phyloP scores from a whole-genome alignment of 2,797 vertebrate species.

The Sebastes diaconus region DNA sequence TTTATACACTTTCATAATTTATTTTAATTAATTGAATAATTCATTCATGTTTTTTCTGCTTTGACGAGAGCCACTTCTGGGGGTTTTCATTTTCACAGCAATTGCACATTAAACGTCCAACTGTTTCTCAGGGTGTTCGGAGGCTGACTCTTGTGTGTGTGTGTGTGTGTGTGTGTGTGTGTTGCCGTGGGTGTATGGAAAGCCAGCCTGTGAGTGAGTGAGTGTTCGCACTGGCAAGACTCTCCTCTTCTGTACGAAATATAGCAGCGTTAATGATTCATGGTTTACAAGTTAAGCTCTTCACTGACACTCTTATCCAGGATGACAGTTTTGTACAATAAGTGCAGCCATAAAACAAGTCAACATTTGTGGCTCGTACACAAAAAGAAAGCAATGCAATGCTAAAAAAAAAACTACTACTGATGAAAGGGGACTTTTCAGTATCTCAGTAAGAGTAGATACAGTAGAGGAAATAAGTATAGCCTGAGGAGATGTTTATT shows the following conservation, averaged over 20 bases:
- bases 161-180: neutral
- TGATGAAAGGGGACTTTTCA: neutral
- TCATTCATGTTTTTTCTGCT: too few relatives aligned
- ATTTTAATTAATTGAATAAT: too few relatives aligned
- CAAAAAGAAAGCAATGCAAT: neutral
- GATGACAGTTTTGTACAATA: constrained; percentile 24
- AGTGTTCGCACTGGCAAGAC: constrained; percentile 7
- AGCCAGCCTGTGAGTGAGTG: constrained; percentile 13
- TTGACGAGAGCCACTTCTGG: constrained; percentile 47
- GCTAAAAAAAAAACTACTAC: neutral
- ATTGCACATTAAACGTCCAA: constrained; percentile 51
- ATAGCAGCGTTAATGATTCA: constrained; percentile 44
- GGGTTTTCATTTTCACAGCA: constrained; percentile 44
- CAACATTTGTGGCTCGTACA: neutral
- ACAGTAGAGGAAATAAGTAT: neutral
- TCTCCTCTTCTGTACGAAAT: constrained; percentile 22
- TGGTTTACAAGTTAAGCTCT: constrained; percentile 38
- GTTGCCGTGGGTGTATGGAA: constrained; percentile 14
- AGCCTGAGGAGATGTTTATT: neutral
- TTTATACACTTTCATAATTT: too few relatives aligned
- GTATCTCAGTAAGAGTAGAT: neutral
- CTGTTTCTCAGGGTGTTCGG: constrained; percentile 32
- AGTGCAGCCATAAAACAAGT: constrained; percentile 25
- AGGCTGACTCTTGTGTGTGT: neutral
- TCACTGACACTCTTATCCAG: constrained; percentile 14